Base-by-base conservation (phyloP, 2,113 vertebrate genomes). In the Neopipo cinnamomea region DNA sequence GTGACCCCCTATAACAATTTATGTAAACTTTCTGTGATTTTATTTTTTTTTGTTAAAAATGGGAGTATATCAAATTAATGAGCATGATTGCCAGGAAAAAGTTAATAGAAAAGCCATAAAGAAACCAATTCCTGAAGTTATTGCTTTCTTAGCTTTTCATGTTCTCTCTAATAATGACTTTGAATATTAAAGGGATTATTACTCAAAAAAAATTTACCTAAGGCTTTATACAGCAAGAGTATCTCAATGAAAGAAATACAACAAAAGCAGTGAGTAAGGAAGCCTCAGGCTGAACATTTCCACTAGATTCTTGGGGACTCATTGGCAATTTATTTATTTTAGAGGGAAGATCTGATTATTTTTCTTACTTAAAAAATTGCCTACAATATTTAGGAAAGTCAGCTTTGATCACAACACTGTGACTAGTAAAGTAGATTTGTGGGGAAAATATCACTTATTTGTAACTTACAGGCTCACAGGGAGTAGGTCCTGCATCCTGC, bases 211-310 rank as follows among this genome's bases (percentile, higher is more conserved):
- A 74, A 65, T 33, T 88, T 85, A 85, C 73, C 53, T 75, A 88
- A 76, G 62, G 88, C 63, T 35, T 91, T 80, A 73, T 81, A 37
- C 72, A 72, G 22, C 42, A 44, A 44, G 78, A 86, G 24, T 74
- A 72, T 77, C 52, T 90, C 74, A 90, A 30, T 80, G 72, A 58
- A 94, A 85, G 78, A 88, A 93, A 70, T 61, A 21, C n/a, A 88
- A 61, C 58, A 92, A 92, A 95, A 92, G 23, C 52, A 70, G 53
- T 28, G 30, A 87, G 37, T 66, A 75, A 93, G 49, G 49, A 92
- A 95, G 92, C 93, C 85, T 88, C 50, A 68, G 81, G 97, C 85
- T 81, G 80, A 88, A 74, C 37, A 82, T 89, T 92, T 93, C 18
- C 70, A 63, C n/a, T 52, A 42, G 62, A 73, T 76, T 92, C 73